Percentiles rank a stretch among this genome's conserved stretches.
These are phyloP conservation scores for Catagonus wagneri DNA, from an alignment of 2,113 vertebrate genomes.

Conservation along the genomic window DNA sequence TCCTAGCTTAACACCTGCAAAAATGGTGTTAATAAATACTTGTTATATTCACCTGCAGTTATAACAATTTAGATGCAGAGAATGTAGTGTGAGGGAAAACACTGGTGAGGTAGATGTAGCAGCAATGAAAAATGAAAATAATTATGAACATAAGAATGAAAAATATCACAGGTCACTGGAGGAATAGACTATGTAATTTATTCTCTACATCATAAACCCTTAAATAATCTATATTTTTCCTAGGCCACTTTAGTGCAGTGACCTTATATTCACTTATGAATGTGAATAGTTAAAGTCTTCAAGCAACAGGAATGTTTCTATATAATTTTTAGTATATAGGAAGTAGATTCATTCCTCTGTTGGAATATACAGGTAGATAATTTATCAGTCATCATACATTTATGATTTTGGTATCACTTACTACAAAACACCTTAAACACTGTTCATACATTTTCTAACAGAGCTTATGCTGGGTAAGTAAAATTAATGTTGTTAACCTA, in stretches of 20 bases:
- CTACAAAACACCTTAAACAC: not conserved
- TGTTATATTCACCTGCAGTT: not conserved
- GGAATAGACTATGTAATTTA: not conserved
- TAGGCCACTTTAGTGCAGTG: not conserved
- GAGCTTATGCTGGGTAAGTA: not conserved
- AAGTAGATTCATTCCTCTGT: not conserved
- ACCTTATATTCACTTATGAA: not conserved
- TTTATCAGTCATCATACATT: not conserved
- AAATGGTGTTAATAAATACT: not conserved
- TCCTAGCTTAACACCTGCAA: not conserved
- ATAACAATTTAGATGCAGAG: not conserved
- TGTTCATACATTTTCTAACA: not conserved
- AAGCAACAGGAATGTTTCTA: not conserved
- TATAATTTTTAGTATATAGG: not conserved
- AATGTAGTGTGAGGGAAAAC: not conserved
- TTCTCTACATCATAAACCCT: not conserved
- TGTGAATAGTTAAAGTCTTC: not conserved
- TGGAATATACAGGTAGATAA: not conserved
- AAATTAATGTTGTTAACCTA: not conserved
- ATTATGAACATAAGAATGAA: not conserved
- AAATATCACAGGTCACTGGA: not conserved
- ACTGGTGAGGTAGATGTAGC: not conserved
- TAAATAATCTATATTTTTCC: not conserved
- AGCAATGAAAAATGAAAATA: not conserved
- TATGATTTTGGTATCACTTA: not conserved